Evolutionary conservation across 2,888 invertebrate genomes (phyloP).

Genomic region (Synergus itoensis): DNA sequence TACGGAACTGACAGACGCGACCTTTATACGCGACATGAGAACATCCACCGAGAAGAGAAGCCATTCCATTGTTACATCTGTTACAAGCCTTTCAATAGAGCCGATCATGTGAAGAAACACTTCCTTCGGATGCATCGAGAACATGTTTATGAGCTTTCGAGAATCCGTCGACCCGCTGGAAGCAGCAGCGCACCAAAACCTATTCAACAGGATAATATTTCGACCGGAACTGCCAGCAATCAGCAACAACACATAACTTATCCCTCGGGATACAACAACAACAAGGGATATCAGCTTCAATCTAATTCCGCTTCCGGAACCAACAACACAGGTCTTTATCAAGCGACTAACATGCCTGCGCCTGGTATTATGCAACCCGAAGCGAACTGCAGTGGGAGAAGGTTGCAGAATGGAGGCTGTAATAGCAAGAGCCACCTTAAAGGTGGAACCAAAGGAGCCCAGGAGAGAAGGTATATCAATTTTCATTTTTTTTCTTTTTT

Average conservation of each 20-base stretch:
- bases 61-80: slow-evolving; percentile 96
- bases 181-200: slow-evolving; percentile 59
- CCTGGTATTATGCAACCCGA: slow-evolving; percentile 67
- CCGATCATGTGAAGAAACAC: slow-evolving; percentile 97
- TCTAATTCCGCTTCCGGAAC: slow-evolving; percentile 59
- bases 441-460: slow-evolving; percentile 67
- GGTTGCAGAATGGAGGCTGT: slow-evolving; percentile 72
- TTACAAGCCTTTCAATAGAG: slow-evolving; percentile 94
- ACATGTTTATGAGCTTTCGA: slow-evolving; percentile 91
- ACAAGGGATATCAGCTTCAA: slow-evolving; percentile 69
- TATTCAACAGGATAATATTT: slow-evolving; percentile 59
- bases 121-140: slow-evolving; percentile 95
- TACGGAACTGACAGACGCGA: slow-evolving; percentile 95
- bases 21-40: slow-evolving; percentile 94
- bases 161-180: slow-evolving; percentile 83
- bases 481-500: neutral
- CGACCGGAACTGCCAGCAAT: slow-evolving; percentile 55
- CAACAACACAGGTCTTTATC: slow-evolving; percentile 63
- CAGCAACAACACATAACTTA: slow-evolving; percentile 61
- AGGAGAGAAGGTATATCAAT: slow-evolving; percentile 67
- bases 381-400: slow-evolving; percentile 63
- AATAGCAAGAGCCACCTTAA: slow-evolving; percentile 75
- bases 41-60: slow-evolving; percentile 95
- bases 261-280: slow-evolving; percentile 65
- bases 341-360: slow-evolving; percentile 65